Conservation (phyloP, 2,797 vertebrate genomes). For the Poeciliopsis presidionis region DNA sequence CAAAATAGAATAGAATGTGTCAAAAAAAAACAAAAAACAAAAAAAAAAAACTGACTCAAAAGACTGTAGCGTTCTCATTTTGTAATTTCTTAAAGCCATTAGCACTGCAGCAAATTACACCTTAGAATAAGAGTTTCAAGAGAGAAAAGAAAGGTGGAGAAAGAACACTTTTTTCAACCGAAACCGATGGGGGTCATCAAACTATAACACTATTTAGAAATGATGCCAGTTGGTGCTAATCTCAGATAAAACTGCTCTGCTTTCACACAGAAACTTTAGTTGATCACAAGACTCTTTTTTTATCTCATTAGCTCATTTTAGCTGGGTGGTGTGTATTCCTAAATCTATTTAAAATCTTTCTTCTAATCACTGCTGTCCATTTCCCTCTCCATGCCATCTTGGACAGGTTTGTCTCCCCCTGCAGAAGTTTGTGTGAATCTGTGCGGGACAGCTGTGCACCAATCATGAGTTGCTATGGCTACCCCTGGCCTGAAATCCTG, state of each 20-base stretch:
- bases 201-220: constrained; percentile 22
- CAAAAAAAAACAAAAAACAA: neutral
- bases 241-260: constrained; percentile 15
- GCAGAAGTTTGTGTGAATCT: constrained; percentile 85
- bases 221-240: constrained; percentile 40
- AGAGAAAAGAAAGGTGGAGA: neutral
- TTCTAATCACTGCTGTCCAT: constrained; percentile 15
- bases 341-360: constrained; percentile 21
- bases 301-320: constrained; percentile 31
- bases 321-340: constrained; percentile 14
- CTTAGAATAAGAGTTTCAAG: neutral
- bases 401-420: constrained; percentile 84
- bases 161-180: constrained; percentile 1
- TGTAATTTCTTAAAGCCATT: neutral
- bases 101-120: neutral
- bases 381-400: constrained; percentile 59
- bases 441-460: constrained; percentile 86
- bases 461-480: constrained; percentile 87
- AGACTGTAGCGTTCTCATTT: neutral
- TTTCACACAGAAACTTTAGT: constrained; percentile 41
- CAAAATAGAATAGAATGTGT: neutral
- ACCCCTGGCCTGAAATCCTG: constrained; percentile 87
- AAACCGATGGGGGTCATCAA: constrained; percentile 6
- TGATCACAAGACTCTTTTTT: constrained; percentile 39
- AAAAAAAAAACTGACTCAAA: neutral